A percentile compares a stretch with the other conserved stretches of the same genome.
Evolutionary conservation across 1,140 invertebrate species (phyloP).

Genomic region (Neoseiulus cucumeris): DNA sequence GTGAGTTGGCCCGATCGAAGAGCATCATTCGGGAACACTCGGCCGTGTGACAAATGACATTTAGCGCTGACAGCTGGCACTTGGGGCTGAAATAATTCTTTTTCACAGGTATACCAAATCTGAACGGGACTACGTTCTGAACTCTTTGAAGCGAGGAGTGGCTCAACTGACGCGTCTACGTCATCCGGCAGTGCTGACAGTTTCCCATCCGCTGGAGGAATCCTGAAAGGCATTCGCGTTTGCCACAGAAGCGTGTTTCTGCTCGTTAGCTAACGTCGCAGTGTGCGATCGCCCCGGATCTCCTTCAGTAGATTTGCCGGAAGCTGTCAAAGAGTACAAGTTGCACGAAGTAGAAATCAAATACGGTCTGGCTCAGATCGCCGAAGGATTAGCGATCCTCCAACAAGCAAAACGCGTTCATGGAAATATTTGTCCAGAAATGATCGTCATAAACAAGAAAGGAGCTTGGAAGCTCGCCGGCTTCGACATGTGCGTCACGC

Average conservation of each 20-base stretch:
- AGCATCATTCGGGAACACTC: no score
- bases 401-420: constrained; percentile 81
- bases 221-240: constrained; percentile 87
- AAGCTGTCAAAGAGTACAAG: constrained; percentile 50
- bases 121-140: constrained; percentile 64
- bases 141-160: constrained; percentile 60
- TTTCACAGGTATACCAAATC: constrained; percentile 43
- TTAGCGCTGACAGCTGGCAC: no score
- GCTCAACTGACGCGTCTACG: constrained; percentile 73
- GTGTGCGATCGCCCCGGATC: constrained; percentile 39
- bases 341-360: constrained; percentile 77
- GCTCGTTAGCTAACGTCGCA: constrained; percentile 60
- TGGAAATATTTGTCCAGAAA: constrained; percentile 74
- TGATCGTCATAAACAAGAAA: constrained; percentile 71
- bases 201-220: constrained; percentile 94
- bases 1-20: not conserved
- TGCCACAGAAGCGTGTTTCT: constrained; percentile 88
- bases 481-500: constrained; percentile 65
- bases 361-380: constrained; percentile 75
- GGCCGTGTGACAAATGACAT: no score
- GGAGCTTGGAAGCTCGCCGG: constrained; percentile 88
- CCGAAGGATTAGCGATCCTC: constrained; percentile 75
- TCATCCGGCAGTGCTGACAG: constrained; percentile 80
- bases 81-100: no score
- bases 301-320: constrained; percentile 42